Evolutionary conservation across 1,140 invertebrate genomes (phyloP), one percentile per base, ranked within the genome.

Genomic region (Camponotus vicinus): DNA sequence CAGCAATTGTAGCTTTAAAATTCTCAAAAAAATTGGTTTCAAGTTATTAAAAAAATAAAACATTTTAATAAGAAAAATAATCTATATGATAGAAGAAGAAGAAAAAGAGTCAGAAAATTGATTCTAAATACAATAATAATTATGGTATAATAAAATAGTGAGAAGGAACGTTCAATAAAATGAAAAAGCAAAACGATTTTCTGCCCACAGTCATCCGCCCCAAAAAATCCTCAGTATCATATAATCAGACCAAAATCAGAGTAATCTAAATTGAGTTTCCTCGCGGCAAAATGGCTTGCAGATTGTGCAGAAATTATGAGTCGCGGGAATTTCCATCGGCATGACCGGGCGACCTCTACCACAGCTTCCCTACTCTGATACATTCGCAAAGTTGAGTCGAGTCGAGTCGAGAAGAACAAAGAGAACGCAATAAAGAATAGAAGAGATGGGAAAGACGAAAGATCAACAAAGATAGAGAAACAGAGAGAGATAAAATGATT

Each of bases 231-330:
- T 91, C 91, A 89, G 86, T 8, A 73, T 86, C 77, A 37, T 64
- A 90, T 80, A 87, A 85, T 70, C 64, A 66, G 64, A 45, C 85
- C 89, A 87, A 86, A 87, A 73, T 88, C 89, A 92, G 85, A 92
- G 80, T 92, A 92, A 90, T 92, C 87, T 88, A 89, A 92, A 92
- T 92, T 91, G 87, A 92, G 85, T 92, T 92, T 84, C 88, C 73
- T 70, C 18, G 71, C 75, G 15, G 40, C 73, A 37, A 73, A 42
- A 40, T 71, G 73, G 86, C 77, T 92, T 88, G 90, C 88, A 90
- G 88, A 93, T 92, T 92, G 86, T 64, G 84, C 89, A 90, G 64
- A 90, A 92, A 92, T 92, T 66, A 91, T 85, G 40, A 91, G 88
- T 91, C 89, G 75, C 87, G 87, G 70, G 84, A 89, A 88, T 88